These are phyloP conservation scores for Cyclargus thomasi DNA, from an alignment of 1,140 invertebrate species.

Conservation along the genomic window DNA sequence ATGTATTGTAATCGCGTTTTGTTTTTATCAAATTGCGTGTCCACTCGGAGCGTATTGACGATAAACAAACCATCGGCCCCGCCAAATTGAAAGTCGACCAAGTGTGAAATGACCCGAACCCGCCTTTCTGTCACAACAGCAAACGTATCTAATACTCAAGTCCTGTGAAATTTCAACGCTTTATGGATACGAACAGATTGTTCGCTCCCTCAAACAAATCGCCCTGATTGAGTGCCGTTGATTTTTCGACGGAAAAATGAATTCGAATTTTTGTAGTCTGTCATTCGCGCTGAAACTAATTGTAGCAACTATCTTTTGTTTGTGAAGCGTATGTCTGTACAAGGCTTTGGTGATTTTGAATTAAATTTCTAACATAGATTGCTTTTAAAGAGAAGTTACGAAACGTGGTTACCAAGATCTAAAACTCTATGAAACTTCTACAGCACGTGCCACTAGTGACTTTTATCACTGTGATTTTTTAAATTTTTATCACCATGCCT, in stretches of 20 bases:
- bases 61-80: conserved; percentile 50
- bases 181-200: conserved; percentile 8
- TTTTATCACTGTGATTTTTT: too few relatives aligned
- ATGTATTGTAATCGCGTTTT: background rate
- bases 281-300: background rate
- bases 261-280: background rate
- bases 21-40: conserved; percentile 5
- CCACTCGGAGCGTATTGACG: conserved; percentile 28
- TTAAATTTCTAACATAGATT: too few relatives aligned
- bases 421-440: too few relatives aligned
- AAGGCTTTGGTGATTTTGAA: too few relatives aligned
- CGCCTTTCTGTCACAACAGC: conserved; percentile 52
- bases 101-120: conserved; percentile 64
- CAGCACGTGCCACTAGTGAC: too few relatives aligned
- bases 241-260: background rate
- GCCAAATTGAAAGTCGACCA: conserved; percentile 66
- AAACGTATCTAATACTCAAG: conserved; percentile 46
- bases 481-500: too few relatives aligned
- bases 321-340: too few relatives aligned
- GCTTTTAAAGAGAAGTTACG: too few relatives aligned
- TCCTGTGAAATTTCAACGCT: conserved; percentile 48
- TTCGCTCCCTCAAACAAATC: conserved; percentile 6
- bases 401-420: too few relatives aligned
- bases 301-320: background rate
- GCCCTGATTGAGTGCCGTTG: conserved; percentile 1